Base-by-base conservation (phyloP, 2,888 invertebrate genomes). In the Gortyna flavago region DNA sequence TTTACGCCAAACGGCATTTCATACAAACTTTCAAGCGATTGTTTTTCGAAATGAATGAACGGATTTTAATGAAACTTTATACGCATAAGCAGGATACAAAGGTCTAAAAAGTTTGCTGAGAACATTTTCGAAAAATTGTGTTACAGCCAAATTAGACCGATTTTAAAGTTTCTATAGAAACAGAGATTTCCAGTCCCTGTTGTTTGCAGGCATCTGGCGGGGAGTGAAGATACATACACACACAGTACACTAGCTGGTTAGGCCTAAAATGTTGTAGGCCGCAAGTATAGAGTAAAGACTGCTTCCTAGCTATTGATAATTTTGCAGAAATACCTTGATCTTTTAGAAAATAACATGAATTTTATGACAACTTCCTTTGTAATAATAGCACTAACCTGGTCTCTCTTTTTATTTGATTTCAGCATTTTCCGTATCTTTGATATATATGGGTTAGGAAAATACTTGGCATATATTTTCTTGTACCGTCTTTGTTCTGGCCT, bases 401-500 rank as follows among this genome's bases (percentile, higher is more conserved):
- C 97, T 91, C 97, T 95, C 90, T 95, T 97, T 90, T 97, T 97
- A 87, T 97, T 97, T 75, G 97, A 93, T 87, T 97, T 97, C 64
- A 98, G 96, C 87, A 98, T 97, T 93, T 98, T 99, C 95, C 98
- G 99, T 90, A 99, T 98, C 95, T 99, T 99, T 57, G 98, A 98
- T 79, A 99, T 97, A 93, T 99, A 99, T 87, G 99, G 99, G 93
- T 99, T 99, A 0, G 99, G 99, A 93, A 98, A 99, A 94, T 99
- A 98, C 94, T 99, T 99, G 84, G 99, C 98, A 93, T 99, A 99
- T 93, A 98, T 99, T 95, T 99, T 99, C 92, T 99, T 98, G 86
- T 99, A 97, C 77, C 99, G 97, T 80, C 99, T 97, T 96, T 99
- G 99, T 96, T 99, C 99, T 44, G 99, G 99, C 91, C 98, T 98